Conservation (phyloP, 2,888 invertebrate genomes). For the Idaea dimidiata region DNA sequence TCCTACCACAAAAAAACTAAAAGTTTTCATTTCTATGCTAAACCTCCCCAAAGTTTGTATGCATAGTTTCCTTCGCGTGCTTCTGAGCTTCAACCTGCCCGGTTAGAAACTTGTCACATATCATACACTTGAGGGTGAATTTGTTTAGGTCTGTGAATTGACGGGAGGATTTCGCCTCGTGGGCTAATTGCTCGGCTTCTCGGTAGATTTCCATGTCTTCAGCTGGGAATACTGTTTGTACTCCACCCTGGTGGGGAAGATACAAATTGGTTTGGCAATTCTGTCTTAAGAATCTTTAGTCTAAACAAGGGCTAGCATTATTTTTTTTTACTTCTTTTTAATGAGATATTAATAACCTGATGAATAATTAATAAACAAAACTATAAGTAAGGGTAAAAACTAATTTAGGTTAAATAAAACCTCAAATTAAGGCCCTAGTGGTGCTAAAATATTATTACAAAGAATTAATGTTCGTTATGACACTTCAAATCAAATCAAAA, state of each 20-base stretch:
- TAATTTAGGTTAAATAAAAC: too few species aligned
- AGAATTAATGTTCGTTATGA: too few species aligned
- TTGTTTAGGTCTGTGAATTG: conserved; percentile 95
- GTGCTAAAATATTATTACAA: too few species aligned
- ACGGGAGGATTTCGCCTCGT: conserved; percentile 92
- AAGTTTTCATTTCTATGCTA: conserved; percentile 54
- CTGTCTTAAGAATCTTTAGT: background rate
- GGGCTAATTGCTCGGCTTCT: conserved; percentile 92
- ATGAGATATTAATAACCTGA: too few species aligned
- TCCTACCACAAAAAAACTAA: conserved; percentile 32
- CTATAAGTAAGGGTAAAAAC: too few species aligned
- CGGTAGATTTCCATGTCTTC: conserved; percentile 86
- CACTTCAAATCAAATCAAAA: too few species aligned
- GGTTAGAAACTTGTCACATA: conserved; percentile 87
- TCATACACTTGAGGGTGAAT: conserved; percentile 90
- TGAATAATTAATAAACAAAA: too few species aligned
- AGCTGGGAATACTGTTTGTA: conserved; percentile 90
- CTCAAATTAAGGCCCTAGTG: too few species aligned
- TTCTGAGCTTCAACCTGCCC: conserved; percentile 91
- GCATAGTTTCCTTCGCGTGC: conserved; percentile 92
- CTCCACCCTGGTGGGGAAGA: conserved; percentile 81
- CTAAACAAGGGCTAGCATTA: too few species aligned
- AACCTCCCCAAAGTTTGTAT: conserved; percentile 90
- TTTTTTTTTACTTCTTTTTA: too few species aligned
- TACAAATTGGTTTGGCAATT: conserved; percentile 2